phyloP scores from a whole-genome alignment of 2,113 vertebrate genomes.

The Hiodon tergisus region DNA sequence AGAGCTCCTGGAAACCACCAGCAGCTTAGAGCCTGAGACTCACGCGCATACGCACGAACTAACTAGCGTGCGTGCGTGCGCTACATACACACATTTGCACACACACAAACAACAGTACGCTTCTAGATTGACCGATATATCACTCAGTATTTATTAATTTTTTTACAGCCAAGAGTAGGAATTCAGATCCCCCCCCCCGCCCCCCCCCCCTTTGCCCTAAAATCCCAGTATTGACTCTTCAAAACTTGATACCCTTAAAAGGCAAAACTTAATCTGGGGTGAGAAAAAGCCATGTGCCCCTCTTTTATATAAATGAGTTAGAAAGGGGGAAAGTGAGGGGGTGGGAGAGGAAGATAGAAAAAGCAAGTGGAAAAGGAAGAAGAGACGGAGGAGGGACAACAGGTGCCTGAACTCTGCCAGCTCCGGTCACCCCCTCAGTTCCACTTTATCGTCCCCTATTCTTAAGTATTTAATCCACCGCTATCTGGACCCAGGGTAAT shows the following conservation, averaged over 20 bases:
- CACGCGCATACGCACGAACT: constrained; percentile 26
- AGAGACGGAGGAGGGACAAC: constrained; percentile 47
- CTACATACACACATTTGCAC: constrained; percentile 31
- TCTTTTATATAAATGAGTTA: neutral
- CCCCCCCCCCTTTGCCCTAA: neutral
- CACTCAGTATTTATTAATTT: neutral
- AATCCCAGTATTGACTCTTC: constrained; percentile 8
- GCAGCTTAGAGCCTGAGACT: constrained; percentile 51
- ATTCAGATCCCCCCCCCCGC: neutral
- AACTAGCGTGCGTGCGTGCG: constrained; percentile 33
- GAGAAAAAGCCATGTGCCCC: neutral
- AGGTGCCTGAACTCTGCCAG: constrained; percentile 55
- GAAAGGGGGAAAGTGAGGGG: constrained; percentile 11
- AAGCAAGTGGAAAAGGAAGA: constrained; percentile 31
- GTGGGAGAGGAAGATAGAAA: constrained; percentile 14
- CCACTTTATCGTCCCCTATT: constrained; percentile 60
- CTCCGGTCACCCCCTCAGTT: constrained; percentile 56
- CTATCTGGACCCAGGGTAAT: constrained; percentile 61
- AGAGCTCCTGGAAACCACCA: constrained; percentile 73
- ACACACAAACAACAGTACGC: constrained; percentile 40
- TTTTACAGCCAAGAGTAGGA: constrained; percentile 5
- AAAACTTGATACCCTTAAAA: constrained; percentile 13
- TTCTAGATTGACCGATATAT: constrained; percentile 20
- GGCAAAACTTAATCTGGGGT: constrained; percentile 17
- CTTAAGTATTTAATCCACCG: constrained; percentile 57